These are phyloP conservation scores for Aspidiotus destructor DNA, from an alignment of 2,888 invertebrate species.

Conservation along the genomic window DNA sequence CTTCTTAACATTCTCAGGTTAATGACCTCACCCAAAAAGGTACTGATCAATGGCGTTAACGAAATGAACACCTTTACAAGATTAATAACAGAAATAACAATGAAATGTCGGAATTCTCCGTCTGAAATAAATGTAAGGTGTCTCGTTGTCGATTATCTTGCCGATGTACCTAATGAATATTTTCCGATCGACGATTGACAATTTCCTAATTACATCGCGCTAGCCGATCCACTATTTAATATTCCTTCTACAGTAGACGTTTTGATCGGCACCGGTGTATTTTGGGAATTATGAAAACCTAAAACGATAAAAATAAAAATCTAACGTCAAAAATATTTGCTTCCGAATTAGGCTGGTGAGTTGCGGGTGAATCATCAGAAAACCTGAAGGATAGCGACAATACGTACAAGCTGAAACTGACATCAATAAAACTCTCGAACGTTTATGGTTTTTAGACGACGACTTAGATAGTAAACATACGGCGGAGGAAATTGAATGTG, in stretches of 20 bases:
- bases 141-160: not conserved
- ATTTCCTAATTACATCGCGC: not conserved
- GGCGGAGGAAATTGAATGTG: not conserved
- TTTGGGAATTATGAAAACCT: not conserved
- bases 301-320: constrained; percentile 8
- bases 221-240: constrained; percentile 1
- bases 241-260: not conserved
- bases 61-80: no score
- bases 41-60: no score
- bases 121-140: constrained; percentile 1
- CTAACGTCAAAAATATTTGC: constrained; percentile 7
- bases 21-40: no score
- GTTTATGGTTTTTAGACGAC: not conserved
- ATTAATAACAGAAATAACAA: not conserved
- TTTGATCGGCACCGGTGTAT: not conserved
- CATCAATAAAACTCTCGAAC: not conserved
- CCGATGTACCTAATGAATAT: not conserved
- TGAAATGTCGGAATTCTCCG: not conserved
- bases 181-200: not conserved
- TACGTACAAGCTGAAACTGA: not conserved
- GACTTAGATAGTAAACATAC: not conserved
- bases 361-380: not conserved
- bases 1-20: not conserved
- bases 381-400: not conserved
- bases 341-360: constrained; percentile 2